These are phyloP conservation scores for Cisticola juncidis DNA, from an alignment of 2,113 vertebrate species.

Conservation along the genomic window DNA sequence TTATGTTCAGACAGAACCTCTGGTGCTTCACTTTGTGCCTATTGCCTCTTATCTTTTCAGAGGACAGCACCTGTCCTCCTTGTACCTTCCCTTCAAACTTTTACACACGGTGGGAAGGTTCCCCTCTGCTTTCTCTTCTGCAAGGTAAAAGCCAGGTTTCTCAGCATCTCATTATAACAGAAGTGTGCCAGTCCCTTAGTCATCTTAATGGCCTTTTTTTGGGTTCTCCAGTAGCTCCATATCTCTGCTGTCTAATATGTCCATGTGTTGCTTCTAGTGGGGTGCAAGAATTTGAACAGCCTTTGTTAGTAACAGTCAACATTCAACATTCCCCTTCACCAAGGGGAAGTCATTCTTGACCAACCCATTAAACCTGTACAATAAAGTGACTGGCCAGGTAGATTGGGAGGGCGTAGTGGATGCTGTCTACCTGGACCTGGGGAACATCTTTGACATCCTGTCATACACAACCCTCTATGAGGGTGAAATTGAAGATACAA, in stretches of 20 bases:
- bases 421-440: background rate
- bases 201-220: background rate
- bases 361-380: background rate
- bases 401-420: background rate
- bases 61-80: background rate
- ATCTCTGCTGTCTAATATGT: background rate
- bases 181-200: background rate
- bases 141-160: background rate
- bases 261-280: background rate
- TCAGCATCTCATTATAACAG: background rate
- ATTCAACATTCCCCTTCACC: background rate
- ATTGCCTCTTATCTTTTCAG: background rate
- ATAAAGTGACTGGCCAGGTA: background rate
- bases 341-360: background rate
- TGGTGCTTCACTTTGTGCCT: background rate
- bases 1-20: background rate
- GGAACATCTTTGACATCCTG: background rate
- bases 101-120: background rate
- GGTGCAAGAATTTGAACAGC: rapidly evolving
- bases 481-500: too few relatives aligned
- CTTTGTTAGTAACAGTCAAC: background rate
- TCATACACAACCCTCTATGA: too few relatives aligned
- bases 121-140: background rate
- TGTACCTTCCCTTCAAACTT: background rate
- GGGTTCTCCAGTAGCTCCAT: background rate